phyloP scores from a whole-genome alignment of 2,113 vertebrate genomes.

The Myrmecophaga tridactyla region DNA sequence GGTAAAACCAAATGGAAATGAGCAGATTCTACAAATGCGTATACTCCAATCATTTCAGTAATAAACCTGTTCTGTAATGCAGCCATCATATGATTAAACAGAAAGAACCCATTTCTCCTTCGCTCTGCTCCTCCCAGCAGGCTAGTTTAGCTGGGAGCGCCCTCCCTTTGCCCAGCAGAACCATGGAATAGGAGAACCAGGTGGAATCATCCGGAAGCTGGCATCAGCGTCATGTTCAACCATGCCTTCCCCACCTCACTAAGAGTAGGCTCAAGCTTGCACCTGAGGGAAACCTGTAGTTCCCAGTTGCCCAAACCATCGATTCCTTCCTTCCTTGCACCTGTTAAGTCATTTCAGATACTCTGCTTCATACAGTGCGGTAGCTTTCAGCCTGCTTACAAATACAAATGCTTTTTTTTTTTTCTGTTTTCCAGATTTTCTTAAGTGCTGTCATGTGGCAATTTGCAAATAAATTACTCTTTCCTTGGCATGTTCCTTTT shows the following conservation, averaged over 20 bases:
- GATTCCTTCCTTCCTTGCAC: too few relatives aligned
- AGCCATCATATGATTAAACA: neutral
- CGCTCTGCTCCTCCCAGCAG: too few relatives aligned
- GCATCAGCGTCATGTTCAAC: fast-evolving
- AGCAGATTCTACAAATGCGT: neutral
- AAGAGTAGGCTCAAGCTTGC: fast-evolving
- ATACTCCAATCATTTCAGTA: too few relatives aligned
- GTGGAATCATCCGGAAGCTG: neutral
- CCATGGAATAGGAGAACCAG: neutral
- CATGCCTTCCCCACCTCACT: fast-evolving
- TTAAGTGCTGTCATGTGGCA: neutral
- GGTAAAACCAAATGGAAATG: neutral
- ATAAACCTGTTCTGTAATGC: neutral
- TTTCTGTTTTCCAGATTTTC: neutral
- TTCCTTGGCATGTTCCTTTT: neutral
- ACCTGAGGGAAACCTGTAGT: neutral
- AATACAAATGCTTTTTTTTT: neutral
- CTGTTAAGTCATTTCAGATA: neutral
- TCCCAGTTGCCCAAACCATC: neutral
- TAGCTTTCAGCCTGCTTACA: neutral
- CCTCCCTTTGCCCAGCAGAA: neutral
- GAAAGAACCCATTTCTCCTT: neutral
- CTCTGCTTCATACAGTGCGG: neutral
- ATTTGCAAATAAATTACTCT: neutral
- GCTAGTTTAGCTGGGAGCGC: neutral